Percentiles rank a stretch among this genome's conserved stretches.
phyloP scores from a whole-genome alignment of 2,113 vertebrate genomes.

The Petrocephalus microphthalmus region DNA sequence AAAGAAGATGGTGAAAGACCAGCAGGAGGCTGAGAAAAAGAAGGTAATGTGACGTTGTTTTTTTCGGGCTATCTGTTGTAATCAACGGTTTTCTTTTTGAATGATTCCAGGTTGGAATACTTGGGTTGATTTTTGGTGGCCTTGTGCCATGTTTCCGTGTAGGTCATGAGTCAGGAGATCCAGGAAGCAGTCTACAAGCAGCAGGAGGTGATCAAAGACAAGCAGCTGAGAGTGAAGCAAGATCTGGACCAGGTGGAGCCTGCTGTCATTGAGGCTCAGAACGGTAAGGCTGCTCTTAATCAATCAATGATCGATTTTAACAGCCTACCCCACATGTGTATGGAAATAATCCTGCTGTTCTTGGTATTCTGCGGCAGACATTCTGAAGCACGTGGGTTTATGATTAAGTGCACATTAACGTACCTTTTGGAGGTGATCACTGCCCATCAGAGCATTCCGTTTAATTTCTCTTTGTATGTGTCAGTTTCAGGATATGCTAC shows the following conservation, averaged over 20 bases:
- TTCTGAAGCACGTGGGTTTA: background rate
- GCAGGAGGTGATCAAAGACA: slow-evolving; percentile 93
- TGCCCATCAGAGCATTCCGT: background rate
- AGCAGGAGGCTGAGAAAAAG: slow-evolving; percentile 97
- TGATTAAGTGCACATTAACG: background rate
- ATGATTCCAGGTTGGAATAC: background rate
- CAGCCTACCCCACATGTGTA: background rate
- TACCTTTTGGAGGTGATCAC: background rate
- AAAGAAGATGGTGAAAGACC: slow-evolving; percentile 99
- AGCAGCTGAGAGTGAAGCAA: slow-evolving; percentile 88
- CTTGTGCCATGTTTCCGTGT: background rate
- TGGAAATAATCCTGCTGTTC: background rate
- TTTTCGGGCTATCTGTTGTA: background rate
- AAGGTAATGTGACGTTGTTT: slow-evolving; percentile 61
- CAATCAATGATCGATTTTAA: background rate
- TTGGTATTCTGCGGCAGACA: background rate
- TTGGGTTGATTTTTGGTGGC: background rate
- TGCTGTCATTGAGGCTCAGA: slow-evolving; percentile 95
- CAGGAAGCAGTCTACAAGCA: slow-evolving; percentile 94
- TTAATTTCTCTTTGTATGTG: background rate
- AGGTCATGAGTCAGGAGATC: slow-evolving; percentile 99
- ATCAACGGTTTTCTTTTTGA: background rate
- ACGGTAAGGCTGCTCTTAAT: slow-evolving; percentile 64
- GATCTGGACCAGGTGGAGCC: slow-evolving; percentile 96
- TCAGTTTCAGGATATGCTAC: background rate